Base-by-base conservation (phyloP, 2,113 vertebrate genomes). In the Anolis sagrei region DNA sequence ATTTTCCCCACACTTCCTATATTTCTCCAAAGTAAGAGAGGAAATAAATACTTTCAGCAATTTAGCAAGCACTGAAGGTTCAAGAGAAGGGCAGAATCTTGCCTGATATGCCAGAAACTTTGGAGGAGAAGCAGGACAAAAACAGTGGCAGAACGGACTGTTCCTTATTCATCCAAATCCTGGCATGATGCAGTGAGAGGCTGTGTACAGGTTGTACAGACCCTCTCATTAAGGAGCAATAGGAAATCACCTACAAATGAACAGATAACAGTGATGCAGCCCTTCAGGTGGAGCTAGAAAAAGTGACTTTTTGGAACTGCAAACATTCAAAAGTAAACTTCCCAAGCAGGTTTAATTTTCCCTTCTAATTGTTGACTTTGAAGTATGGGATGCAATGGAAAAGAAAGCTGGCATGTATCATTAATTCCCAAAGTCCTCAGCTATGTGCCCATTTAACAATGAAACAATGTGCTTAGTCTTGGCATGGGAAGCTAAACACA, bases 401-500 rank as follows among this genome's bases (percentile, higher is more conserved):
- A 90, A 62, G 88, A 90, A 74, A 91, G 87, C 87, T 89, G 89
- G 81, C 86, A 93, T 90, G 88, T 92, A 89, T 81, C 90, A 36
- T 89, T 89, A 91, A 83, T 92, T 91, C 89, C 68, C 75, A 78
- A 88, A 84, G 68, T 75, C 89, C 85, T 91, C 86, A 80, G 79
- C 2, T 0, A 58, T 58, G 84, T 89, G 87, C 89, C 86, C 48
- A 1, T 89, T 91, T 88, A 90, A 93, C 25, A 90, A 86, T 29
- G 76, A 86, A 94, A 93, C 87, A 89, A 92, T 91, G 25, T 27
- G 89, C 81, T 92, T 87, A 89, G 76, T 29, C 66, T 87, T 87
- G 83, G 83, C 77, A 88, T 81, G 79, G 79, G 49, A 85, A 44
- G 36, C 87, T 83, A 23, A 27, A 74, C 32, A n/a, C 89, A 79